Percentiles rank a stretch among this genome's conserved stretches.
Evolutionary conservation across 2,113 vertebrate species (phyloP).

Genomic region (Dinomys branickii): DNA sequence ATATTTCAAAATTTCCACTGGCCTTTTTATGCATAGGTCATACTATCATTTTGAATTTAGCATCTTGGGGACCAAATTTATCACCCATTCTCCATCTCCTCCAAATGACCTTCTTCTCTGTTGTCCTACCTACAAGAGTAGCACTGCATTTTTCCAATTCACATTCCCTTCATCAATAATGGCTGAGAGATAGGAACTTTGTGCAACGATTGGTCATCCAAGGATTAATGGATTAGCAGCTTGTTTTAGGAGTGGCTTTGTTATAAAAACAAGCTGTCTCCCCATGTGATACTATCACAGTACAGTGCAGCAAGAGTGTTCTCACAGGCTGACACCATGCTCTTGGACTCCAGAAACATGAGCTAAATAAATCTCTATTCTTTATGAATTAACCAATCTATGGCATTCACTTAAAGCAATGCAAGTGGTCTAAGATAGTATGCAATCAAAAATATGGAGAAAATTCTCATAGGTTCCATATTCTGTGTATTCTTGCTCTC

Average conservation of each 20-base stretch:
- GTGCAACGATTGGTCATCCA: neutral
- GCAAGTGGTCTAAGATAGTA: neutral
- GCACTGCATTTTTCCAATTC: neutral
- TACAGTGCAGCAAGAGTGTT: neutral
- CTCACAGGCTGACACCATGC: neutral
- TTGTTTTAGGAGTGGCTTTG: neutral
- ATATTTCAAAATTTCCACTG: neutral
- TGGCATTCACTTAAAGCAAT: neutral
- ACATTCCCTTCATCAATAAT: neutral
- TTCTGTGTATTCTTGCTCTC: neutral
- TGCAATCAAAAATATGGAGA: neutral
- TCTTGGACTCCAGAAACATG: neutral
- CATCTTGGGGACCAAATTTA: neutral
- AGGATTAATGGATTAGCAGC: neutral
- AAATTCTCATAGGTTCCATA: neutral
- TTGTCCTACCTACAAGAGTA: neutral
- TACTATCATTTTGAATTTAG: constrained; percentile 6
- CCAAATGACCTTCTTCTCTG: neutral
- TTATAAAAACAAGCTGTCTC: neutral
- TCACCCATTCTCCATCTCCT: neutral
- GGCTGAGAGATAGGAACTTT: neutral
- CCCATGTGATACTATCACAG: neutral
- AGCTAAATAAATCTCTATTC: neutral
- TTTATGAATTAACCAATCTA: neutral
- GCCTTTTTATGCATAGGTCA: neutral